Evolutionary conservation across 1,140 invertebrate genomes (phyloP), one percentile per base, ranked within the genome.

Genomic region (Lucilia cuprina): DNA sequence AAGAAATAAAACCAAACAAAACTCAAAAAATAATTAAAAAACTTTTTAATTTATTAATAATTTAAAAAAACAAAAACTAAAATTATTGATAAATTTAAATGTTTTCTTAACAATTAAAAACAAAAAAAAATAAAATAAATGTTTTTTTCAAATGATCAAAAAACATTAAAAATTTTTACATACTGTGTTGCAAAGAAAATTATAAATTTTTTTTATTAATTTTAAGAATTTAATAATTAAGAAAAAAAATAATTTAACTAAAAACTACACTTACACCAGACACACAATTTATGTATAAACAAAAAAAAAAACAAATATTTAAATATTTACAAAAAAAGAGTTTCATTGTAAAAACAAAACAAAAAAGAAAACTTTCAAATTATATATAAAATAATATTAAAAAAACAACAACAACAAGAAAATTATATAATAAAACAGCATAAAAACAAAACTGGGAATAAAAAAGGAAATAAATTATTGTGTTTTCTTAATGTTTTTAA

Each of bases 151-250:
- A 49, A 12, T 9, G 13, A 49, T 1, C 13, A 74, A 83, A 83
- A 77, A 34, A 77, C 49, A 78, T 77, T 41, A 5, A 41, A 77
- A 77, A 21, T 41, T 41, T 12, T 41, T 85, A 65, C 74, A 83
- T 25, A 35, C 80, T 85, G 74, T 85, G 83, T 85, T 86, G 85
- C 85, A 87, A 41, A 30, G 25, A 41, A 55, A 74, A 74, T 86
- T 86, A 82, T 87, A 85, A 86, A 85, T 86, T 83, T 86, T 55
- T 83, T 86, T 55, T 87, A 85, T 87, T 77, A 87, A 85, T 60
- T 49, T 50, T 50, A 88, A 86, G 80, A n/a, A 87, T 84, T 84
- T 88, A 25, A 19, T 87, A 25, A n/a, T 47, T 8, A 87, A 84
- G 86, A 86, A 86, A 70, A 65, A 41, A 60, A 60, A 30, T 12